Evolutionary conservation across 1,140 invertebrate species (phyloP), one percentile per base, ranked within the genome.

Genomic region (Drosophila watanabei): DNA sequence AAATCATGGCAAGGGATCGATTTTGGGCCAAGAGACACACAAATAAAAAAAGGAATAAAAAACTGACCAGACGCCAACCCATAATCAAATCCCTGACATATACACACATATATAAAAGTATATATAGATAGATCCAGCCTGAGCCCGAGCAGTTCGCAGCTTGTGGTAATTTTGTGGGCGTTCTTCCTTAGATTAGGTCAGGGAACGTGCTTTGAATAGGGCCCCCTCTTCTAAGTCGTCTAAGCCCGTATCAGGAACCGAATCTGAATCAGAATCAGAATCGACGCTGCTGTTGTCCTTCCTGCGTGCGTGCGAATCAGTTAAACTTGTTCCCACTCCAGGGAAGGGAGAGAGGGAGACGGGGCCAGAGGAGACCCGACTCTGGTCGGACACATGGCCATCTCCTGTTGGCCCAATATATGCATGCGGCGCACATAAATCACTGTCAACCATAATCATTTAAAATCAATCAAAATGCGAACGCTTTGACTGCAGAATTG

Each of bases 401-500:
- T 73, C 71, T 73, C 64, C 54, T 58, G 58, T 41, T 91, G 90
- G 80, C 90, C 90, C 90, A 92, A 90, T 92, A 92, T 92, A 92
- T 90, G 85, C 90, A 92, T 87, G 90, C 76, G 78, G 80, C 80
- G 75, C 85, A 91, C 91, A 92, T 92, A 92, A 92, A 92, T 92
- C 91, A 92, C 91, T 92, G 91, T 92, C 91, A 92, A 92, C 91
- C 85, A 89, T 92, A 92, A 92, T 92, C 91, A 92, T 92, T 92
- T 92, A 92, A 92, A 92, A 92, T 92, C 91, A 92, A 92, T 92
- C 91, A 92, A 92, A 92, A 92, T 92, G 78, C 91, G 85, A 92
- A 89, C 91, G 91, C 91, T 90, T 90, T 87, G 90, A 87, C 85
- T 92, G 86, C 86, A 90, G 83, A 92, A 92, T 92, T 90, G 86